Conservation (phyloP, 2,888 invertebrate genomes). For the Troilus luridus region DNA sequence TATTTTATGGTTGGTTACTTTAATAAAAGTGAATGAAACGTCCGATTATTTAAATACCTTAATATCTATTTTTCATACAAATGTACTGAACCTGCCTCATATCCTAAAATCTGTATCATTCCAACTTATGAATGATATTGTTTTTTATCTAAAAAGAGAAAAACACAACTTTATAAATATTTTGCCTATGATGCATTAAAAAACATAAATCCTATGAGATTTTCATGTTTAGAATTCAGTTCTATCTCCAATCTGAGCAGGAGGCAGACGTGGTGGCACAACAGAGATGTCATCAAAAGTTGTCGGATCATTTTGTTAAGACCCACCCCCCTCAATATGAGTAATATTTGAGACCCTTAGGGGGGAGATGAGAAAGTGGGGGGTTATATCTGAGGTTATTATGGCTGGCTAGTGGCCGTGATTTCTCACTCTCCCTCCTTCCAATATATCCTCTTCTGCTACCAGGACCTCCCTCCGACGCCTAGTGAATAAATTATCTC, state of each 20-base stretch:
- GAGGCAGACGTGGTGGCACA: neutral
- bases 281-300: constrained; percentile 36
- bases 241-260: neutral
- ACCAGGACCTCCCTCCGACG: neutral
- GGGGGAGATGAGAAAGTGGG: neutral
- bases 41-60: too few species aligned
- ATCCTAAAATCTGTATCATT: too few species aligned
- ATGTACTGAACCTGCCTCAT: too few species aligned
- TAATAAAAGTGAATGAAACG: too few species aligned
- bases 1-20: too few species aligned
- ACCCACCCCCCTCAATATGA: neutral
- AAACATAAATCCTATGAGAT: too few species aligned
- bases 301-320: constrained; percentile 32
- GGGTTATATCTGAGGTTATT: constrained; percentile 29
- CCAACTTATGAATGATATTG: too few species aligned
- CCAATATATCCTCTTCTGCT: neutral
- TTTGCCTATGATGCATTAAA: too few species aligned
- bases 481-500: constrained; percentile 28
- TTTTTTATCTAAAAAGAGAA: too few species aligned
- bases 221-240: neutral
- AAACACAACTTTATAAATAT: too few species aligned
- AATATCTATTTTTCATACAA: too few species aligned
- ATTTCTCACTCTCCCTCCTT: constrained; percentile 24
- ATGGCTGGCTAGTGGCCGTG: constrained; percentile 37
- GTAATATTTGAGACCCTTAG: neutral